phyloP scores from a whole-genome alignment of 2,888 invertebrate species.

The Oligia fasciuncula region DNA sequence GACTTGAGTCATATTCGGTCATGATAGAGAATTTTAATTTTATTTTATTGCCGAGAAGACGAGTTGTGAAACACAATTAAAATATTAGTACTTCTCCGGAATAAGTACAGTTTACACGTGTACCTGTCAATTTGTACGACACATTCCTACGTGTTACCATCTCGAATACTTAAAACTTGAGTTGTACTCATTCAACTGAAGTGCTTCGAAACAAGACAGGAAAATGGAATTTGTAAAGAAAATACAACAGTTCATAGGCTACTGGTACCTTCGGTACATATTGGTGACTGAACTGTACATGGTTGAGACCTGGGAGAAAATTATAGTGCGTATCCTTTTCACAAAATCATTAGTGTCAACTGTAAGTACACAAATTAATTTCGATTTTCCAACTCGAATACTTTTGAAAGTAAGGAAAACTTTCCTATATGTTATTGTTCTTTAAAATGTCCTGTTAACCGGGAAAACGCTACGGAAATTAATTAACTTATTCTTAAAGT shows the following conservation, averaged over 20 bases:
- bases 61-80: constrained; percentile 11
- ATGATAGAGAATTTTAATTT: not conserved
- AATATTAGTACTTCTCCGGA: constrained; percentile 25
- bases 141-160: not conserved
- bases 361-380: not conserved
- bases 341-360: constrained; percentile 28
- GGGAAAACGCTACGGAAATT: not conserved
- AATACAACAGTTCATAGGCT: constrained; percentile 84
- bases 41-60: constrained; percentile 4
- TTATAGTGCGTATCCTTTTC: constrained; percentile 92
- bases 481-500: not conserved
- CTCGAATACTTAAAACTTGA: not conserved
- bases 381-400: not conserved
- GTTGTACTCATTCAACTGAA: not conserved
- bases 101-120: constrained; percentile 37
- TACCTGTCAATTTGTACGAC: not conserved
- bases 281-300: constrained; percentile 91
- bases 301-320: constrained; percentile 92
- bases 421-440: not conserved
- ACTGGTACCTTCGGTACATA: constrained; percentile 91
- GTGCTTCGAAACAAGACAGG: constrained; percentile 14
- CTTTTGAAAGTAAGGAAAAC: not conserved
- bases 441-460: not conserved
- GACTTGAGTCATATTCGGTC: constrained; percentile 1
- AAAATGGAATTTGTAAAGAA: constrained; percentile 78